Percentiles rank a stretch among this genome's conserved stretches.
Evolutionary conservation across 2,888 invertebrate species (phyloP).

Genomic region (Harpalus rubripes): DNA sequence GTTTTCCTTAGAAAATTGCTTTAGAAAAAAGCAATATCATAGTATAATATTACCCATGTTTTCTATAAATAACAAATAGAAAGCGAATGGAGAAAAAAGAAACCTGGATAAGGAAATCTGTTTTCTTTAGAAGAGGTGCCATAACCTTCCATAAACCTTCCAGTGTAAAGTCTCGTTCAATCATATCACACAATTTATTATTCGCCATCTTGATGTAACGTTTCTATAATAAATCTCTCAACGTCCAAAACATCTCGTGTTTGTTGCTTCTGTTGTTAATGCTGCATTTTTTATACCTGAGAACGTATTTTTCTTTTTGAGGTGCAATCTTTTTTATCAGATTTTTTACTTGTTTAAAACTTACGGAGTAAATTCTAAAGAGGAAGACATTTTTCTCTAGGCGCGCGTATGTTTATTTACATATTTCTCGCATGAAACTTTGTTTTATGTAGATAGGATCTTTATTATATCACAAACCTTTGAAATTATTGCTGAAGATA

Average conservation of each 20-base stretch:
- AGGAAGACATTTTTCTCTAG: too few species aligned
- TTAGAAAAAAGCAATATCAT: slow-evolving; percentile 35
- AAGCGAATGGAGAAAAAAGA: slow-evolving; percentile 10
- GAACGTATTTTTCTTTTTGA: slow-evolving; percentile 34
- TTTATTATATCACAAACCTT: too few species aligned
- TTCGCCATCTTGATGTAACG: slow-evolving; percentile 49
- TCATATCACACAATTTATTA: slow-evolving; percentile 51
- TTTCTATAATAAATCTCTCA: slow-evolving; percentile 49
- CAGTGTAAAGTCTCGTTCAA: slow-evolving; percentile 45
- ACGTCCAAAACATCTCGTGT: slow-evolving; percentile 31
- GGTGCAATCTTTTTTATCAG: slow-evolving; percentile 39
- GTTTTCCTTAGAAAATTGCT: slow-evolving; percentile 28
- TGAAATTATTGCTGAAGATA: too few species aligned
- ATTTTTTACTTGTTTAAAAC: slow-evolving; percentile 27
- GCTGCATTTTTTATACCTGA: slow-evolving; percentile 31
- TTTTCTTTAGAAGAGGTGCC: slow-evolving; percentile 31
- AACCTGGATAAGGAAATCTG: slow-evolving; percentile 33
- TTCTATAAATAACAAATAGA: slow-evolving; percentile 51
- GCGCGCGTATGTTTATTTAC: too few species aligned
- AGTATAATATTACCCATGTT: slow-evolving; percentile 33
- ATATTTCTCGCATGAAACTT: too few species aligned
- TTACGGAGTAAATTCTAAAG: neutral
- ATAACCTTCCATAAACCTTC: slow-evolving; percentile 46
- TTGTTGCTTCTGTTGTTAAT: slow-evolving; percentile 15
- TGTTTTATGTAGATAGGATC: too few species aligned